Conservation (phyloP, 2,113 vertebrate species). For the Phasianus colchicus region DNA sequence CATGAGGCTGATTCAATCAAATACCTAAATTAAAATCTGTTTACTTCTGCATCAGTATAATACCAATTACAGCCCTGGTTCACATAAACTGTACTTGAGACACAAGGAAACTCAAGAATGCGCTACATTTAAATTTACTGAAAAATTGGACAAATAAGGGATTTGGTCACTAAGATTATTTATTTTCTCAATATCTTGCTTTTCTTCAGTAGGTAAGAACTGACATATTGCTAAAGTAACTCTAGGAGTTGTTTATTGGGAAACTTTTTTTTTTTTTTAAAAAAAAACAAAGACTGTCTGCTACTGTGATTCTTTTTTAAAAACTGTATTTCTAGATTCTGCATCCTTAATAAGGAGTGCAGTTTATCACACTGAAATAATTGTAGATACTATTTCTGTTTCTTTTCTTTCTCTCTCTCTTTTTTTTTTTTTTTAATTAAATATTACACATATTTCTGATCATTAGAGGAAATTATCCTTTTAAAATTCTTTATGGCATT, state of each 20-base stretch:
- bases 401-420: too few relatives aligned
- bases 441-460: neutral
- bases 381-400: neutral
- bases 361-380: neutral
- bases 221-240: neutral
- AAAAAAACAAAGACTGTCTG: conserved; percentile 11
- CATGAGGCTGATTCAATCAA: neutral
- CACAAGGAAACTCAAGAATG: neutral
- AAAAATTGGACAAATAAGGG: neutral
- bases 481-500: conserved; percentile 55
- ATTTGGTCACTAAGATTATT: neutral
- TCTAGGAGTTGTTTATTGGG: neutral
- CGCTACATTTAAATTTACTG: neutral
- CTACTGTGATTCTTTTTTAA: neutral
- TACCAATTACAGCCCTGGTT: neutral
- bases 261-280: neutral
- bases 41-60: neutral
- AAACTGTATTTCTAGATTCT: neutral
- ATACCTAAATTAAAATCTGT: neutral
- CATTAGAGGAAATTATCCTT: conserved; percentile 11
- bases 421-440: neutral
- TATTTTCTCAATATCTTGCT: neutral
- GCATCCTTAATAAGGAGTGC: neutral
- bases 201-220: neutral
- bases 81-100: neutral